phyloP scores from a whole-genome alignment of 1,140 invertebrate species.

The Tetraneura akinire region DNA sequence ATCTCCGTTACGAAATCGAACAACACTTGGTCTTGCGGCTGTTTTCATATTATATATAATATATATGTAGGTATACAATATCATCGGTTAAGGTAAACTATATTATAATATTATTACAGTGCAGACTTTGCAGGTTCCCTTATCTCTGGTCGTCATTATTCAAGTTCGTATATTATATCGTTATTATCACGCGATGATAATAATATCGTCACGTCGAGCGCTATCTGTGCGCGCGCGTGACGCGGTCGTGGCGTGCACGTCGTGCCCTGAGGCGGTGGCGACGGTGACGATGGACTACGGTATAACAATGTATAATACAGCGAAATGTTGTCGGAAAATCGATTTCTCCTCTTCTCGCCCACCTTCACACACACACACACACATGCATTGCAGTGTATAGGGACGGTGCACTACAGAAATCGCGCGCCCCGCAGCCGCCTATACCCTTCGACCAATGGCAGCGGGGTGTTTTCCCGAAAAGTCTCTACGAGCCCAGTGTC shows the following conservation, averaged over 20 bases:
- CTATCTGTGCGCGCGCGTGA: conserved; percentile 21
- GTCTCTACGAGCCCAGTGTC: conserved; percentile 40
- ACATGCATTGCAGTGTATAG: too few relatives aligned
- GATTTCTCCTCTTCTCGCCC: conserved; percentile 18
- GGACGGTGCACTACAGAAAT: too few relatives aligned
- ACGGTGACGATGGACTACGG: neutral
- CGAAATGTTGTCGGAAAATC: neutral
- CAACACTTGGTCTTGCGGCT: too few relatives aligned
- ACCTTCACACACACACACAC: neutral
- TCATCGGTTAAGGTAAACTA: too few relatives aligned
- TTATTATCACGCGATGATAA: too few relatives aligned
- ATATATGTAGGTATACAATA: too few relatives aligned
- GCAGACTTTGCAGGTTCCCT: too few relatives aligned
- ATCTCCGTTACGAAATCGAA: too few relatives aligned
- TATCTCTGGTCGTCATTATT: too few relatives aligned
- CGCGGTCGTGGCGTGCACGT: neutral
- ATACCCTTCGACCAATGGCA: conserved; percentile 33
- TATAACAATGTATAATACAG: neutral
- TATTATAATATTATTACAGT: too few relatives aligned
- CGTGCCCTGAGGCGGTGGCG: neutral
- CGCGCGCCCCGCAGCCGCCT: neutral
- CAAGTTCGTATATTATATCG: too few relatives aligned
- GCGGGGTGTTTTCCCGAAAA: conserved; percentile 45
- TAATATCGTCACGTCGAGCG: neutral
- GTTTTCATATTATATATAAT: too few relatives aligned